phyloP scores from a whole-genome alignment of 2,888 invertebrate species.

The Eremobia ochroleuca region DNA sequence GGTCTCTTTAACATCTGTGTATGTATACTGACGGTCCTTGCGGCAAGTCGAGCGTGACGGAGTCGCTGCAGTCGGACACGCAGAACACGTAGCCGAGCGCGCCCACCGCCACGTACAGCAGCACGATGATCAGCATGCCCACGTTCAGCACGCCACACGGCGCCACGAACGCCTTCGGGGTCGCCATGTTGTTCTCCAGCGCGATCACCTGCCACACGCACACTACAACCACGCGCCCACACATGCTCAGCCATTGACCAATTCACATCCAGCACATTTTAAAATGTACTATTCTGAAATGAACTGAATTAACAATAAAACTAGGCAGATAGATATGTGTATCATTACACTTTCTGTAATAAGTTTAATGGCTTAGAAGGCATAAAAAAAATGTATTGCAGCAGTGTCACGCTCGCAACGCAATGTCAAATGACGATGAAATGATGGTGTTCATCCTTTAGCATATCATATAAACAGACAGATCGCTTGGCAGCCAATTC shows the following conservation, averaged over 20 bases:
- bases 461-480: not conserved
- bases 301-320: not conserved
- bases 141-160: conserved; percentile 95
- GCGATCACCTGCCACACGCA: conserved; percentile 94
- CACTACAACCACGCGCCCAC: conserved; percentile 5
- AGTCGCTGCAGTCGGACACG: conserved; percentile 92
- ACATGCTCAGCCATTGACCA: conserved; percentile 1
- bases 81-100: conserved; percentile 96
- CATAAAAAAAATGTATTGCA: not conserved
- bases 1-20: not conserved
- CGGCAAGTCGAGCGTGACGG: conserved; percentile 96
- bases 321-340: not conserved
- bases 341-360: not conserved
- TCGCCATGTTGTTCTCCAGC: conserved; percentile 97
- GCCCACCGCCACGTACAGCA: conserved; percentile 95
- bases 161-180: conserved; percentile 94
- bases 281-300: not conserved
- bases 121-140: conserved; percentile 94
- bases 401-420: conserved; percentile 19
- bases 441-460: not conserved
- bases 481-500: conserved; percentile 24
- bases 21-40: conserved; percentile 77
- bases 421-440: conserved; percentile 14
- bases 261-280: not conserved
- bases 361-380: not conserved